Percentiles rank a stretch among this genome's conserved stretches.
Evolutionary conservation across 2,797 vertebrate genomes (phyloP).

Genomic region (Gallirallus australis): DNA sequence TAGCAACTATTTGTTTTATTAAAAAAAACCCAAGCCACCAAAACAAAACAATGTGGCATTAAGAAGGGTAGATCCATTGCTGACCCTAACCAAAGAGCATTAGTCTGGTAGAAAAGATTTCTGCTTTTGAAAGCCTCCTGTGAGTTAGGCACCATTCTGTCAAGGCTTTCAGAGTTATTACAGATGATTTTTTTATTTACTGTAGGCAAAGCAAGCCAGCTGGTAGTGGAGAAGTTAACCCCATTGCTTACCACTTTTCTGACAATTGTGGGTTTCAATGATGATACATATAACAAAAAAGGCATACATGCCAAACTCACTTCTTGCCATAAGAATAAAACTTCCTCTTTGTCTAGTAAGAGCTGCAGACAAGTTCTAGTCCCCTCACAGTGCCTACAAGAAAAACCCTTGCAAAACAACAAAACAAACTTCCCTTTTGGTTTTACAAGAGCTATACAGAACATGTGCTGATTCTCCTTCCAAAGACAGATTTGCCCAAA

Average conservation of each 20-base stretch:
- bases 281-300: not conserved
- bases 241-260: not conserved
- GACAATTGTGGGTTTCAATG: not conserved
- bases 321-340: not conserved
- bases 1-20: not conserved
- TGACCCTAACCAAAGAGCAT: not conserved
- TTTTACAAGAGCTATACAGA: not conserved
- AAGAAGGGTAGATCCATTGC: not conserved
- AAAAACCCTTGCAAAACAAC: not conserved
- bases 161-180: not conserved
- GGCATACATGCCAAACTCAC: not conserved
- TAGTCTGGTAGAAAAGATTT: not conserved
- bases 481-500: not conserved
- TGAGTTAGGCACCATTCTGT: not conserved
- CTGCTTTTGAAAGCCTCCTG: not conserved
- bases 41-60: not conserved
- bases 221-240: not conserved
- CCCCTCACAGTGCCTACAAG: not conserved
- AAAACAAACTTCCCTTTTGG: not conserved
- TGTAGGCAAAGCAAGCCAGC: not conserved
- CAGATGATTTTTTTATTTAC: not conserved
- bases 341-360: not conserved
- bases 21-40: not conserved
- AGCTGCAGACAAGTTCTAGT: not conserved
- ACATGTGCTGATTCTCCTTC: not conserved